A percentile compares a stretch with the other conserved stretches of the same genome.
These are phyloP conservation scores for Scaptomyza montana DNA, from an alignment of 1,140 invertebrate genomes.

Conservation along the genomic window DNA sequence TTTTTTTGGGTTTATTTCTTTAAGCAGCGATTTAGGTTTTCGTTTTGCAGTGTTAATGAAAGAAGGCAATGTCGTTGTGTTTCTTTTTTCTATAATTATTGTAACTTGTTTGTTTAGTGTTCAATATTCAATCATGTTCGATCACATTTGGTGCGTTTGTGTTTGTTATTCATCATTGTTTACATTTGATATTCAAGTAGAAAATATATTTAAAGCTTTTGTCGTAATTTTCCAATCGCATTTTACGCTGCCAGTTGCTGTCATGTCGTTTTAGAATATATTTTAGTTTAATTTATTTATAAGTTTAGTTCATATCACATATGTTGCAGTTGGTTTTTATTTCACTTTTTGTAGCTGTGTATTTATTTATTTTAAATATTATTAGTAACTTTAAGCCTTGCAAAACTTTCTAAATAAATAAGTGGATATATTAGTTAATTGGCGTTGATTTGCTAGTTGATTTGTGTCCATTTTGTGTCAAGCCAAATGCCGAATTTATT, in stretches of 20 bases:
- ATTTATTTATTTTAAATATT: conserved; percentile 13
- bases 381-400: conserved; percentile 29
- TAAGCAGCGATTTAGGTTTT: conserved; percentile 47
- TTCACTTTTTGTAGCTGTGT: conserved; percentile 1
- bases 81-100: background rate
- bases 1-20: conserved; percentile 13
- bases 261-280: conserved; percentile 54
- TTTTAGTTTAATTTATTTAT: conserved; percentile 44
- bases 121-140: conserved; percentile 49
- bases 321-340: conserved; percentile 57
- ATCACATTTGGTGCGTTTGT: conserved; percentile 77
- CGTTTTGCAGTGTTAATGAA: conserved; percentile 51
- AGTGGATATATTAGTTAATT: background rate
- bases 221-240: conserved; percentile 22
- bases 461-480: conserved; percentile 31
- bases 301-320: conserved; percentile 69
- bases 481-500: background rate
- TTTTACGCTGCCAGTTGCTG: conserved; percentile 32
- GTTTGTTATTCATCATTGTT: conserved; percentile 21
- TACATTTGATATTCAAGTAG: conserved; percentile 44
- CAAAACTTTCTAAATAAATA: conserved; percentile 9
- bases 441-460: background rate
- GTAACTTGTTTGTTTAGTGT: conserved; percentile 35
- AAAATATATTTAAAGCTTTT: conserved; percentile 79
- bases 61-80: conserved; percentile 77